Evolutionary conservation across 2,797 vertebrate genomes (phyloP).

Genomic region (Parotocinclus haroldoi): DNA sequence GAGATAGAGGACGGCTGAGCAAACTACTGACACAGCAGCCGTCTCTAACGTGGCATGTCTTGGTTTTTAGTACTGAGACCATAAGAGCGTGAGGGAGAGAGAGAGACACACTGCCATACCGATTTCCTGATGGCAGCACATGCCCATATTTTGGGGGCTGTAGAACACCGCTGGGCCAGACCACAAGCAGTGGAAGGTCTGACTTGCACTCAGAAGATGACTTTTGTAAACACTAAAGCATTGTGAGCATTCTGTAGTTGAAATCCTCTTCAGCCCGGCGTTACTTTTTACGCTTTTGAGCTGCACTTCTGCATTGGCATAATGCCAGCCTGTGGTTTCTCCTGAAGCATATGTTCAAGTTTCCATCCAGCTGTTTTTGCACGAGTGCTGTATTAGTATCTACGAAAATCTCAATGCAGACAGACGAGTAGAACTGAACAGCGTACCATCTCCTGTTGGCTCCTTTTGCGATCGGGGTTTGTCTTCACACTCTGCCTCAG

Average conservation of each 20-base stretch:
- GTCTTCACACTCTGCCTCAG: no score
- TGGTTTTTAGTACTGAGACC: conserved; percentile 17
- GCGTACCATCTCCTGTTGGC: no score
- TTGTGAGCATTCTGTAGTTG: not conserved
- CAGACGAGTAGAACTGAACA: no score
- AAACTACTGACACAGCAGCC: conserved; percentile 27
- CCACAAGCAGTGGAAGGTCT: no score
- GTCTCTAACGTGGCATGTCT: conserved; percentile 23
- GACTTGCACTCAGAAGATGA: not conserved
- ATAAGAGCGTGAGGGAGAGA: not conserved
- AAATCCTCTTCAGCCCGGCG: conserved; percentile 5
- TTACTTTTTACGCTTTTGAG: conserved; percentile 11
- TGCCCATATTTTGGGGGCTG: no score
- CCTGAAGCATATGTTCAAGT: not conserved
- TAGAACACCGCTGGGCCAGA: no score
- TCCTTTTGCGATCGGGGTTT: no score
- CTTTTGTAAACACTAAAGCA: conserved; percentile 23
- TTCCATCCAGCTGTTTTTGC: not conserved
- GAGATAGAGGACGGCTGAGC: conserved; percentile 6
- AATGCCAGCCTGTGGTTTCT: conserved; percentile 5
- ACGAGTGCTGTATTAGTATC: no score
- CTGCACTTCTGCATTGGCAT: conserved; percentile 1
- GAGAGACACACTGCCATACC: no score
- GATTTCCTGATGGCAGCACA: no score
- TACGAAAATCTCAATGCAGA: no score